Conservation (phyloP, 2,888 invertebrate species). For the Polydrusus cervinus region DNA sequence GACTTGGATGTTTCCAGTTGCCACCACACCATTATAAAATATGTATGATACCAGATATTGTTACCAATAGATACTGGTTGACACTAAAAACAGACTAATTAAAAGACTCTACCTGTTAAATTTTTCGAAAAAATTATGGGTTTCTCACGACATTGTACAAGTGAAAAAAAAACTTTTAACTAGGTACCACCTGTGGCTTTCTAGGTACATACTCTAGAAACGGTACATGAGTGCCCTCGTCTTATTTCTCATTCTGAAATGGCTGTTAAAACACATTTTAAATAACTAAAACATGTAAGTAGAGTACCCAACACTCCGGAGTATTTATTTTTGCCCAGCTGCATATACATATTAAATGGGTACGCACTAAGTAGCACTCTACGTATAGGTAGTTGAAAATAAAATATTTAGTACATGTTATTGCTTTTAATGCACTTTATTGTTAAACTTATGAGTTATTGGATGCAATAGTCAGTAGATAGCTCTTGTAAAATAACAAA, state of each 20-base stretch:
- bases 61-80: no score
- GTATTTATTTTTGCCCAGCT: constrained; percentile 45
- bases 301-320: constrained; percentile 18
- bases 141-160: no score
- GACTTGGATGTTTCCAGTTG: no score
- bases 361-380: background rate
- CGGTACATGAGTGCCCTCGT: background rate
- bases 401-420: background rate
- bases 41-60: no score
- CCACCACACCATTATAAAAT: no score
- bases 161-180: background rate
- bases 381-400: background rate
- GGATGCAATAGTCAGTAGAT: no score
- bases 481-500: no score
- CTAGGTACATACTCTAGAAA: constrained; percentile 10
- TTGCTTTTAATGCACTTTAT: background rate
- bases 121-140: no score
- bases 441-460: no score
- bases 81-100: no score
- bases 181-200: constrained; percentile 11
- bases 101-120: no score
- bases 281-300: constrained; percentile 14
- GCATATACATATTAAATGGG: constrained; percentile 27
- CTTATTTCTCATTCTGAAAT: background rate
- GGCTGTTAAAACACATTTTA: constrained; percentile 33